Evolutionary conservation across 2,888 invertebrate species (phyloP).

Genomic region (Tenodera sinensis): DNA sequence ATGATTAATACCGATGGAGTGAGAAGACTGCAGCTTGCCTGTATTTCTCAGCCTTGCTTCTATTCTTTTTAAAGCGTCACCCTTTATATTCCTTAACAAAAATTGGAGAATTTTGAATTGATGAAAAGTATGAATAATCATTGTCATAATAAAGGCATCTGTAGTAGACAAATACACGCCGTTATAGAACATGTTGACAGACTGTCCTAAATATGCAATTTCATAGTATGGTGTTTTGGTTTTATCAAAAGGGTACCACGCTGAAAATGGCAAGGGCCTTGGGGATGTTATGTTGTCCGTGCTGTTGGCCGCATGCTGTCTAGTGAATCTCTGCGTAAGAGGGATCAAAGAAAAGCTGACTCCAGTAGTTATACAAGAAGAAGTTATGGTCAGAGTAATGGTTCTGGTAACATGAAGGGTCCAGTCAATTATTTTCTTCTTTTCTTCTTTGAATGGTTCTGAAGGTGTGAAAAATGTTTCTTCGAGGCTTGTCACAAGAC

Average conservation of each 20-base stretch:
- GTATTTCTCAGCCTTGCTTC: not conserved
- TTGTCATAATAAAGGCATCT: not conserved
- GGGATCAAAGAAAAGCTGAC: not conserved
- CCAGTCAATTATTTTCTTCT: not conserved
- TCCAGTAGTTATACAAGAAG: not conserved
- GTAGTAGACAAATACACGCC: not conserved
- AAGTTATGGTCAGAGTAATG: not conserved
- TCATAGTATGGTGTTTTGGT: not conserved
- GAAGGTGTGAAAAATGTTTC: not conserved
- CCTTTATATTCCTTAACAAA: not conserved
- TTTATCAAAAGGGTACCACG: not conserved
- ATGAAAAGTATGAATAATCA: not conserved
- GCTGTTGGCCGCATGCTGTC: not conserved
- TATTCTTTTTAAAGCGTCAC: not conserved
- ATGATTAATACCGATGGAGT: not conserved
- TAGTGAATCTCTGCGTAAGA: not conserved
- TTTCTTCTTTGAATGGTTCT: not conserved
- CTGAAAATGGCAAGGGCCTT: not conserved
- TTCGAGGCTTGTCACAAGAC: not conserved
- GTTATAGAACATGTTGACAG: not conserved
- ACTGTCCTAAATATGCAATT: not conserved
- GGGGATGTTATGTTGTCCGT: not conserved
- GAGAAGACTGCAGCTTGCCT: not conserved
- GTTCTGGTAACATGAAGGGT: not conserved
- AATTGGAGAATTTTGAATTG: not conserved